Conservation (phyloP, 2,888 invertebrate genomes). For the Hypsopygia costalis region DNA sequence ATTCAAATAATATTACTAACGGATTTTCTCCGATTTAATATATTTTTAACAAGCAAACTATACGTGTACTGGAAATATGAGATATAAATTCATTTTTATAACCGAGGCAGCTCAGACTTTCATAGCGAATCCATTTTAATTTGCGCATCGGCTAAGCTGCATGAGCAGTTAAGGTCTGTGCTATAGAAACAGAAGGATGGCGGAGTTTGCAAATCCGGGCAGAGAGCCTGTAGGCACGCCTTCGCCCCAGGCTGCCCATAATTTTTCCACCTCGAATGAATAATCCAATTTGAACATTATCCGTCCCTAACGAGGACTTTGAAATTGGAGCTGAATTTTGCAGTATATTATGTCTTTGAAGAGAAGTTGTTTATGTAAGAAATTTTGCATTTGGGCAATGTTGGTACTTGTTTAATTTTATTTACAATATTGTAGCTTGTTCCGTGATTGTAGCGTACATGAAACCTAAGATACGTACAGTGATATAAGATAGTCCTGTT, state of each 20-base stretch:
- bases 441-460: no score
- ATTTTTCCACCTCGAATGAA: slow-evolving; percentile 29
- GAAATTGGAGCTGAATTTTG: neutral
- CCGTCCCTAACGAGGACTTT: neutral
- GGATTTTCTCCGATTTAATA: no score
- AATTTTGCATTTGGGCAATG: no score
- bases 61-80: no score
- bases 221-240: slow-evolving; percentile 39
- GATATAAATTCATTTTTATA: slow-evolving; percentile 1
- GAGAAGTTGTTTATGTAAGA: no score
- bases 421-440: no score
- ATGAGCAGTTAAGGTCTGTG: slow-evolving; percentile 31
- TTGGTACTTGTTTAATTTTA: no score
- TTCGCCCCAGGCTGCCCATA: slow-evolving; percentile 19
- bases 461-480: no score
- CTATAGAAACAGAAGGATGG: slow-evolving; percentile 27
- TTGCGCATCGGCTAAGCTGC: slow-evolving; percentile 23
- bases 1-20: no score
- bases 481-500: no score
- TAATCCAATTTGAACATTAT: neutral
- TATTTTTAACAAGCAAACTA: no score
- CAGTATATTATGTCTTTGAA: neutral
- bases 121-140: slow-evolving; percentile 18
- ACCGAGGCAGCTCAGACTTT: neutral
- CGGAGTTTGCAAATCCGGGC: slow-evolving; percentile 42